These are phyloP conservation scores for Polydrusus tereticollis DNA, from an alignment of 2,888 invertebrate genomes.

Conservation along the genomic window DNA sequence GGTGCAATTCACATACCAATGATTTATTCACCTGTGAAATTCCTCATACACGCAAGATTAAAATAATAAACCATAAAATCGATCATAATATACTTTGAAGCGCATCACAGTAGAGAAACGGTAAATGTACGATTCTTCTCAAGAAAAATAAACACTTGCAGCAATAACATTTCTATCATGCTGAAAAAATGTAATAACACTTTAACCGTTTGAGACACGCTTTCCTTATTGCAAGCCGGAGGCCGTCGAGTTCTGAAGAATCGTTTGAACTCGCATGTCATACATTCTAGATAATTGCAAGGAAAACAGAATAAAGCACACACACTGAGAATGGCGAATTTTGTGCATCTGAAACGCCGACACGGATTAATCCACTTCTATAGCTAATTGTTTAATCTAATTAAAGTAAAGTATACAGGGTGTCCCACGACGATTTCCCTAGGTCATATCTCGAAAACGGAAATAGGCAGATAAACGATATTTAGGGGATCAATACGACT, in stretches of 20 bases:
- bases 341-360: slow-evolving; percentile 7
- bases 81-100: slow-evolving; percentile 15
- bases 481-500: too few relatives aligned
- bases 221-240: slow-evolving; percentile 6
- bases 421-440: too few relatives aligned
- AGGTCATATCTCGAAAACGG: too few relatives aligned
- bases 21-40: slow-evolving; percentile 23
- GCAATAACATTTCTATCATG: slow-evolving; percentile 29
- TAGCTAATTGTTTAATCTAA: too few relatives aligned
- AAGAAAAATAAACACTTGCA: slow-evolving; percentile 38
- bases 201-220: slow-evolving; percentile 9
- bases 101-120: slow-evolving; percentile 18
- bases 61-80: slow-evolving; percentile 24
- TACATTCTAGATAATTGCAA: slow-evolving; percentile 24
- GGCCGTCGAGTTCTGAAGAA: slow-evolving; percentile 21
- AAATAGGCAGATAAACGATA: too few relatives aligned
- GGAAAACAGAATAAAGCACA: slow-evolving; percentile 27
- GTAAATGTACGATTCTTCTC: slow-evolving; percentile 22
- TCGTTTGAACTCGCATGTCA: slow-evolving; percentile 33
- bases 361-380: neutral
- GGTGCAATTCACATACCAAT: slow-evolving; percentile 17
- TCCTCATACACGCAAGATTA: slow-evolving; percentile 6
- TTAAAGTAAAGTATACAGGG: too few relatives aligned
- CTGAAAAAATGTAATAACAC: slow-evolving; percentile 39
- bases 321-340: slow-evolving; percentile 14